Percentiles rank a stretch among this genome's conserved stretches.
Conservation (phyloP, 2,888 invertebrate genomes). For the Gerosis bhagava region DNA sequence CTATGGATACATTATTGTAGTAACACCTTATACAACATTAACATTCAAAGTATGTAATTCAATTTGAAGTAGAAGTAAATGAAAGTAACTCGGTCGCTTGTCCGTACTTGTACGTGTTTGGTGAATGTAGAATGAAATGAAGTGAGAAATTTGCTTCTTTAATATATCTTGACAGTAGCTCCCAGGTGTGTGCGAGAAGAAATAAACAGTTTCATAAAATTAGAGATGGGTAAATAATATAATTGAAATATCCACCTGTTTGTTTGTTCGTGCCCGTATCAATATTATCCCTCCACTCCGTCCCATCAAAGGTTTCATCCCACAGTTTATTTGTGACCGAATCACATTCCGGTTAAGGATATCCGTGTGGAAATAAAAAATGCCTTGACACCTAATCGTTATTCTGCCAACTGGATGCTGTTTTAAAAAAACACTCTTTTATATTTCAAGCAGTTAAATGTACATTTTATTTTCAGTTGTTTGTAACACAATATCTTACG, state of each 20-base stretch:
- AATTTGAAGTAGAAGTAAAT: constrained; percentile 10
- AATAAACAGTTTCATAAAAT: constrained; percentile 59
- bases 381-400: constrained; percentile 14
- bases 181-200: constrained; percentile 41
- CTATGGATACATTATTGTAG: no score
- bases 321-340: constrained; percentile 24
- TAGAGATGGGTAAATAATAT: constrained; percentile 38
- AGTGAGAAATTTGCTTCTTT: constrained; percentile 14
- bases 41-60: no score
- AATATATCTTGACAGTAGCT: constrained; percentile 33
- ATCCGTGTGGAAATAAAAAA: constrained; percentile 5
- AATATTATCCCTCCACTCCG: constrained; percentile 62
- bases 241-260: constrained; percentile 44
- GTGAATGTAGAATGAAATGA: constrained; percentile 1
- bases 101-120: no score
- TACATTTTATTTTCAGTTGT: constrained; percentile 3
- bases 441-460: constrained; percentile 7
- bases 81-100: constrained; percentile 15
- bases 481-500: background rate
- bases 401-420: constrained; percentile 12
- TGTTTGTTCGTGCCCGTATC: constrained; percentile 47
- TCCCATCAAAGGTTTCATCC: constrained; percentile 56
- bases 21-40: no score
- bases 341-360: constrained; percentile 29
- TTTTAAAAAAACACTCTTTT: constrained; percentile 16